Base-by-base conservation (phyloP, 2,888 invertebrate species). In the Pocota personata region DNA sequence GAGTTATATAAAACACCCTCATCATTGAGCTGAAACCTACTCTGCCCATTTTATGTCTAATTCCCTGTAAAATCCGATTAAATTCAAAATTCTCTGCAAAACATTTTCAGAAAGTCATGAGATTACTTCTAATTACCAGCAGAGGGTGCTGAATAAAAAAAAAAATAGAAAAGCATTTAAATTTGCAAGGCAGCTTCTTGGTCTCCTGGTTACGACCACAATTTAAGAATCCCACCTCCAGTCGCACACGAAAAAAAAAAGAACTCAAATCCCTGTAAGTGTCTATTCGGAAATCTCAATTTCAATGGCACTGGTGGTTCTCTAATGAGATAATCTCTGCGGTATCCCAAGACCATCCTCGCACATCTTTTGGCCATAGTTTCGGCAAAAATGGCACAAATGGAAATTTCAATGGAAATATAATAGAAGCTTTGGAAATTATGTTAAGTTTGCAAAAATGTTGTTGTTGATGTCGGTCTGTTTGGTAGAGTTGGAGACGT, bases 261-360 rank as follows among this genome's bases (percentile, higher is more conserved):
- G 4, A 8, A 43, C 37, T 37, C 7, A 69, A 78, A 35, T 71
- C 58, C 58, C 57, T 50, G 30, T 48, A 62, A 79, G 57, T 72
- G 48, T 72, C 40, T 40, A 21, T 58, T 72, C 32, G 72, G 35
- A 64, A 72, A 66, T 71, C 50, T 48, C 37, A 58, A 58, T 67
- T 58, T 66, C 72, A 80, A 14, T 35, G 12, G 30, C 46, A 67
- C 46, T 57, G 24, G 62, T 48, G 78, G 55, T 78, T 35, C 16
- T 64, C 37, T 57, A 79, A 64, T 72, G 48, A 72, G 71, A 79
- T 72, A 72, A 72, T 72, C 64, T 24, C 64, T 64, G 55, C 46
- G 46, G 52, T 62, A 27, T 24, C 52, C 58, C 46, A 67, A 40
- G 37, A 21, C 55, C 64, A 32, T 57, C 43, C 12, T 52, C 43